These are phyloP conservation scores for Tachysurus vachellii DNA, from an alignment of 2,113 vertebrate genomes.

Conservation along the genomic window DNA sequence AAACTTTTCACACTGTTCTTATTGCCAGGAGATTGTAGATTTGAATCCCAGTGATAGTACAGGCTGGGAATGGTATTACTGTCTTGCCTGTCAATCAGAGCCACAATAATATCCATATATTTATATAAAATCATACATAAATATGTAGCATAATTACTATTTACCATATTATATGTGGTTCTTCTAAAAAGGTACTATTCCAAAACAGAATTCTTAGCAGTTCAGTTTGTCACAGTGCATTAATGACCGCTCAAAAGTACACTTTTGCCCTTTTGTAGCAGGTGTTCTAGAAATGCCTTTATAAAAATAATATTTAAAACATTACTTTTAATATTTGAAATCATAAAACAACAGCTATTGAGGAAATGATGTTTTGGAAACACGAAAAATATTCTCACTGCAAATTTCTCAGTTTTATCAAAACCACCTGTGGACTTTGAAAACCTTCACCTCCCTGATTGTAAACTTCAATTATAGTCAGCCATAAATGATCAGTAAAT, in stretches of 20 bases:
- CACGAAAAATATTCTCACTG: background rate
- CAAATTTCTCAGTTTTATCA: conserved; percentile 33
- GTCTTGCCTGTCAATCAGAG: too few relatives aligned
- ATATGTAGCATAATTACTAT: background rate
- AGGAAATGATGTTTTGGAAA: conserved; percentile 5
- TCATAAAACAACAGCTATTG: conserved; percentile 33
- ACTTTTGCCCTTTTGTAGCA: background rate
- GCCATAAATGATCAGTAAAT: conserved; percentile 31
- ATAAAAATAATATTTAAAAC: conserved; percentile 5
- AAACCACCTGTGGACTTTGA: conserved; percentile 44
- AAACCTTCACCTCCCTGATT: conserved; percentile 38
- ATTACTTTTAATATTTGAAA: conserved; percentile 8
- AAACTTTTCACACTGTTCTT: too few relatives aligned
- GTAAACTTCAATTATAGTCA: conserved; percentile 47
- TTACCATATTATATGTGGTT: background rate
- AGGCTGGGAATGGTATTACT: too few relatives aligned
- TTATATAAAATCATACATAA: background rate
- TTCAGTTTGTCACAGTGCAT: background rate
- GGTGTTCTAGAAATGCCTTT: too few relatives aligned
- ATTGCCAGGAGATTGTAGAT: too few relatives aligned
- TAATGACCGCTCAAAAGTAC: background rate
- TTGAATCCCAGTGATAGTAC: too few relatives aligned
- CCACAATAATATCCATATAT: background rate
- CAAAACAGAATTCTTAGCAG: background rate
- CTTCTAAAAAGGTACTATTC: background rate